Base-by-base conservation (phyloP, 2,888 invertebrate genomes). In the Agapetus fuscipes region DNA sequence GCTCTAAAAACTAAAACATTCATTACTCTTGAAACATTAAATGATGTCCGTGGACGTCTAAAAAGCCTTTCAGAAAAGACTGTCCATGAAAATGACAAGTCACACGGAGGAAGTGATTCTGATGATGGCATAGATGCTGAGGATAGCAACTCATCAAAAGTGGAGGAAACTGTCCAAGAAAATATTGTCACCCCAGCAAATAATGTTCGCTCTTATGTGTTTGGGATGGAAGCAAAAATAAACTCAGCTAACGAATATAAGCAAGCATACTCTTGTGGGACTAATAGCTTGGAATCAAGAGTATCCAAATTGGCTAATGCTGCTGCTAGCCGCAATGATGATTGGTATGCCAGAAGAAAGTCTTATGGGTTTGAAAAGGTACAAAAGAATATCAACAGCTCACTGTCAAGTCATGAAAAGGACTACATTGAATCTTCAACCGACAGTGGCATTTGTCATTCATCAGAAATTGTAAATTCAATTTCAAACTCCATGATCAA, bases 381-480 rank as follows among this genome's bases (percentile, higher is more conserved):
- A 56, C 52, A 48, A 35, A 50, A 48, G 36, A 44, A 31, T 28
- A 54, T 46, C 41, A 52, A 41, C 46, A 57, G 50, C 42, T 53
- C 56, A 1, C 57, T 58, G 20, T 53, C 57, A 4, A 49, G 51
- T 33, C 71, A 67, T 50, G 68, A 66, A 40, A 70, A 67, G 48
- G 58, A 68, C 45, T 68, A 75, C 2, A 76, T 80, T 53, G 82
- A 83, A 55, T 80, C 81, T n/a, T 83, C 83, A 3, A 83, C 82
- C 2, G 83, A 83, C 51, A 83, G 83, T 52, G 83, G 83, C 0
- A 74, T 83, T 51, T 83, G 82, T 47, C 74, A 80, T 52, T 83
- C 83, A 1, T 72, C 77, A 13, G 83, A 83, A 62, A 62, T 80
- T 30, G 73, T 79, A 2, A 63, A 64, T 44, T 63, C 64, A 37